phyloP scores from a whole-genome alignment of 2,113 vertebrate species.

The Alces alces region DNA sequence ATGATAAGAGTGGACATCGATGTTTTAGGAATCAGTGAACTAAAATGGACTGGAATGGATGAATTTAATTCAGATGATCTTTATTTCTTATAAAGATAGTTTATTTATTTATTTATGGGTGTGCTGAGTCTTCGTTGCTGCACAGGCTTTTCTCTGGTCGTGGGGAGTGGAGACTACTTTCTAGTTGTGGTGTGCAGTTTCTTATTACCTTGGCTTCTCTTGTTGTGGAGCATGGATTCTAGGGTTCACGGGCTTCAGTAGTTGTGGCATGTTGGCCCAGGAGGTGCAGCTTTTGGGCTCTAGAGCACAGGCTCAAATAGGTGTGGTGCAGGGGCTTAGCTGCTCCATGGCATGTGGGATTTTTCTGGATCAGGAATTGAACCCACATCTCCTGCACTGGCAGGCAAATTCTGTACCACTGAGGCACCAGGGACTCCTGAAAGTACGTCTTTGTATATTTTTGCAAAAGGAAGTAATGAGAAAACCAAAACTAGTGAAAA shows the following conservation, averaged over 20 bases:
- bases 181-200: background rate
- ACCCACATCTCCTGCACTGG: background rate
- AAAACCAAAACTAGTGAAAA: background rate
- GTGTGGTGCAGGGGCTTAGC: background rate
- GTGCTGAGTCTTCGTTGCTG: background rate
- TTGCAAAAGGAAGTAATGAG: background rate
- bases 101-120: background rate
- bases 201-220: background rate
- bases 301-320: background rate
- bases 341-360: background rate
- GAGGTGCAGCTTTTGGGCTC: background rate
- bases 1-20: background rate
- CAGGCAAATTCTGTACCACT: background rate
- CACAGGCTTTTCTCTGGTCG: rapidly evolving
- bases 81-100: background rate
- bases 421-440: background rate
- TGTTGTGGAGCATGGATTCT: background rate
- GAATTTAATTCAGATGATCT: background rate
- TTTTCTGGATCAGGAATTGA: background rate
- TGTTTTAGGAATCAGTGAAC: background rate
- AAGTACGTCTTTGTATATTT: background rate
- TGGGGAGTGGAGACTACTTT: background rate
- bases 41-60: background rate
- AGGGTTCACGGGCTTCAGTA: background rate
- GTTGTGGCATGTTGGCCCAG: rapidly evolving